Base-by-base conservation (phyloP, 1,140 invertebrate species). In the Drosophila arawakana region DNA sequence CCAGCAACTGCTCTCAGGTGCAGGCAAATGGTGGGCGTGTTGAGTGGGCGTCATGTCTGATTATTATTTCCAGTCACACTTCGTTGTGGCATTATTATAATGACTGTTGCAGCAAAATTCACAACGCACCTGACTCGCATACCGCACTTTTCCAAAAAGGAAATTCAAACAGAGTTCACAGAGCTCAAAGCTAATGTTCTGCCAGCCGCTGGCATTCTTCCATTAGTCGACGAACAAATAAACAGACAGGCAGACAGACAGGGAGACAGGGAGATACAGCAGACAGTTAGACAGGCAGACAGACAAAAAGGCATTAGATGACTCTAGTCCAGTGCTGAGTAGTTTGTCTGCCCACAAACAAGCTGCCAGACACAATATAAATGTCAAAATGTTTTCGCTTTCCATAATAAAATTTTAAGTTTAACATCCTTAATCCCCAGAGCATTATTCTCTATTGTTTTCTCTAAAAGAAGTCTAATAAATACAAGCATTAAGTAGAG, bases 71-170 rank as follows among this genome's bases (percentile, higher is more conserved):
- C 76, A 81, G 80, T 82, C 88, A 90, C 88, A 90, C 88, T 86
- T 90, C 82, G 86, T 90, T 90, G 88, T 90, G 88, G 86, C 88
- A 90, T 86, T 90, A 90, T 90, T 86, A 90, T 90, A 90, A 90
- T 90, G 88, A 90, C 88, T 90, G 82, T 90, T 90, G 88, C 88
- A 90, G 88, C 88, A 90, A 85, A 90, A 90, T 86, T 90, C 86
- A 90, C 75, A 78, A 81, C 80, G 88, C 88, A 90, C 88, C 88
- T 90, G 88, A 90, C 82, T 90, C 49, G 86, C 77, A 90, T 90
- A 73, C 62, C 34, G 85, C 78, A 82, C 61, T 80, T 62, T 71
- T 59, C 25, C 25, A 30, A 41, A 54, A 43, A 34, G 35, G 44
- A 63, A 46, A 37, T 11, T 73, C 35, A 55, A 7, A 15, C 67